Evolutionary conservation across 2,888 invertebrate species (phyloP).

Genomic region (Colletes collaris): DNA sequence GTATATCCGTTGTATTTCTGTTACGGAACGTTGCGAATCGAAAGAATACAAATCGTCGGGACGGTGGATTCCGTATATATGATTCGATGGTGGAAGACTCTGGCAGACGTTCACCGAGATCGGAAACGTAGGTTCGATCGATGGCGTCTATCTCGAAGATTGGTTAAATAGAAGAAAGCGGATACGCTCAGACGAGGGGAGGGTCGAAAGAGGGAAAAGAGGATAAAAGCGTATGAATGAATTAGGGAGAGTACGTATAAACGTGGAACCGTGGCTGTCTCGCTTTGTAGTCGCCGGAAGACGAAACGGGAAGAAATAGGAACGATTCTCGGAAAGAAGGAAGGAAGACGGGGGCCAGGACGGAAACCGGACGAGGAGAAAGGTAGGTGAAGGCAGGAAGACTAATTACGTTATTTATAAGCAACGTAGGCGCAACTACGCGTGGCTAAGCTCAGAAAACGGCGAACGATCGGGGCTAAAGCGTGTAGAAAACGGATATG

Average conservation of each 20-base stretch:
- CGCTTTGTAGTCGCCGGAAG: conserved; percentile 12
- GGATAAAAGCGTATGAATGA: background rate
- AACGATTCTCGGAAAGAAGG: conserved; percentile 27
- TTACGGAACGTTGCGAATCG: background rate
- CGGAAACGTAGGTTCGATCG: background rate
- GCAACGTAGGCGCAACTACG: conserved; percentile 67
- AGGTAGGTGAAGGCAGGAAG: conserved; percentile 57
- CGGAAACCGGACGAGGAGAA: conserved; percentile 7
- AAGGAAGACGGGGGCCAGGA: conserved; percentile 1
- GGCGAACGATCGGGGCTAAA: background rate
- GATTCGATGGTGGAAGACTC: background rate
- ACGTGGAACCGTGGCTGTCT: background rate
- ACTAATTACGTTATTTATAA: conserved; percentile 76
- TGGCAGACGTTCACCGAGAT: background rate
- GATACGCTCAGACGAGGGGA: background rate
- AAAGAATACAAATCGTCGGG: too few species aligned
- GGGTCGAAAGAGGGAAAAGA: background rate
- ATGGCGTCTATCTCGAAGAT: background rate
- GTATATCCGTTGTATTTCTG: background rate
- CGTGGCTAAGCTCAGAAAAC: conserved; percentile 47
- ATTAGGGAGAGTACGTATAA: conserved; percentile 3
- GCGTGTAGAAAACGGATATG: conserved; percentile 11
- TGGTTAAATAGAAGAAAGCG: conserved; percentile 6
- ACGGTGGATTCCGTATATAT: background rate
- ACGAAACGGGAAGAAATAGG: conserved; percentile 20